phyloP scores from a whole-genome alignment of 2,113 vertebrate genomes.

The Diphyllodes magnificus region DNA sequence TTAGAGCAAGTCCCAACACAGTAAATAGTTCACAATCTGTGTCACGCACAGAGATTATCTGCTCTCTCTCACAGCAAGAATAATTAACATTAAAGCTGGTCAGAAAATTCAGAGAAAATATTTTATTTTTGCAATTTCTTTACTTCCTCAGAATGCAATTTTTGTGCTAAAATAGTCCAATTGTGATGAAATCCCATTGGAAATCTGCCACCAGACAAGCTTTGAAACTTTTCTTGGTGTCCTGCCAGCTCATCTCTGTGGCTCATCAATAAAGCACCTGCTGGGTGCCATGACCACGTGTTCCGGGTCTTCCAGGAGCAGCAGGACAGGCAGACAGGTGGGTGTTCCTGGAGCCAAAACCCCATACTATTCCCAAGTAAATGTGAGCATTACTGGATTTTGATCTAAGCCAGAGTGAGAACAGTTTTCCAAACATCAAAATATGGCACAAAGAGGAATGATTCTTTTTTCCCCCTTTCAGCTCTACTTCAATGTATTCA shows the following conservation, averaged over 20 bases:
- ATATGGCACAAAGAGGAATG: not conserved
- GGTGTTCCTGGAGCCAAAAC: not conserved
- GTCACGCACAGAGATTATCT: not conserved
- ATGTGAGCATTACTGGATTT: not conserved
- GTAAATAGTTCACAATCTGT: fast-evolving
- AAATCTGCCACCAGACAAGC: slow-evolving; percentile 17
- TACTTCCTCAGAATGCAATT: not conserved
- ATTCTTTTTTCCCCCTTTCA: not conserved
- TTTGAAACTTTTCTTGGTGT: slow-evolving; percentile 34
- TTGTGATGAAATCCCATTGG: slow-evolving; percentile 6
- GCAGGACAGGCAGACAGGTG: not conserved
- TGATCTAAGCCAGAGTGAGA: not conserved
- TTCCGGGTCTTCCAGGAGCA: not conserved
- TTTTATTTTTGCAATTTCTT: not conserved
- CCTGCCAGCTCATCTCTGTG: not conserved
- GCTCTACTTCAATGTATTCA: not conserved
- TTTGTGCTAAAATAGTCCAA: not conserved
- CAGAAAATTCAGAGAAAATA: not conserved
- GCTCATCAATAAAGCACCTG: slow-evolving; percentile 14
- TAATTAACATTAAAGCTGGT: not conserved
- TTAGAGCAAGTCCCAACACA: not conserved
- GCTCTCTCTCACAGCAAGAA: not conserved
- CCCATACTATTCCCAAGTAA: not conserved
- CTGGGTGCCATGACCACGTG: not conserved
- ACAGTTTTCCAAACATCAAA: not conserved